These are phyloP conservation scores for Melieria picta DNA, from an alignment of 2,888 invertebrate genomes.

Conservation along the genomic window DNA sequence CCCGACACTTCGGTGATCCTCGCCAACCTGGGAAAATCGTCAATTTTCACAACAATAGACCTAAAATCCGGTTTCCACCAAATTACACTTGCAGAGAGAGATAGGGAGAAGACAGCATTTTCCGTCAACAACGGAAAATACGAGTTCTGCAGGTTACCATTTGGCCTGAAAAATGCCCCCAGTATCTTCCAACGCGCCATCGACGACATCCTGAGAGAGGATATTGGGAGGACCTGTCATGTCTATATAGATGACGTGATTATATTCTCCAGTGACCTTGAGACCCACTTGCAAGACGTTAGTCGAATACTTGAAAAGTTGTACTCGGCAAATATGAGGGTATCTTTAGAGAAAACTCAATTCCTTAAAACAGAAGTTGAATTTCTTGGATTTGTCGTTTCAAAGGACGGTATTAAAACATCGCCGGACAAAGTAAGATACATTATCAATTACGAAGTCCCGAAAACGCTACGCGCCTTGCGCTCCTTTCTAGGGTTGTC, in stretches of 20 bases:
- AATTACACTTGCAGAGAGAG: conserved; percentile 24
- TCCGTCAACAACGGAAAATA: conserved; percentile 9
- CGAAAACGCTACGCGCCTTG: conserved; percentile 11
- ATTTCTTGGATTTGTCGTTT: conserved; percentile 2
- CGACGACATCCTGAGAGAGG: conserved; percentile 13
- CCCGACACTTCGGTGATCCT: conserved; percentile 16
- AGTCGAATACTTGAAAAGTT: conserved; percentile 12
- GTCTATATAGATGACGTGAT: conserved; percentile 27
- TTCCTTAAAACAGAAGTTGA: conserved; percentile 8
- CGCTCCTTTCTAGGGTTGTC: conserved; percentile 27
- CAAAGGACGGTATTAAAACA: conserved; percentile 13
- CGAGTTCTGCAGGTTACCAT: conserved; percentile 8
- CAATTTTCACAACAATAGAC: conserved; percentile 23
- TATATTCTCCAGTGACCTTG: not conserved
- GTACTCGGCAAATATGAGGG: too few species aligned
- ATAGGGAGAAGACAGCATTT: conserved; percentile 30
- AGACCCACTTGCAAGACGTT: conserved; percentile 17
- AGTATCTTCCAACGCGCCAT: conserved; percentile 21
- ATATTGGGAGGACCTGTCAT: conserved; percentile 11
- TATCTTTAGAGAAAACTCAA: conserved; percentile 6
- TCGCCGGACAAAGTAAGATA: conserved; percentile 4
- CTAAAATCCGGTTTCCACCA: conserved; percentile 32
- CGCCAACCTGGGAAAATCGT: conserved; percentile 24
- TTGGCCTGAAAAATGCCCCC: conserved; percentile 25
- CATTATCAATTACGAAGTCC: conserved; percentile 10